phyloP scores from a whole-genome alignment of 2,888 invertebrate genomes.

The Leptinotarsa haldemani region DNA sequence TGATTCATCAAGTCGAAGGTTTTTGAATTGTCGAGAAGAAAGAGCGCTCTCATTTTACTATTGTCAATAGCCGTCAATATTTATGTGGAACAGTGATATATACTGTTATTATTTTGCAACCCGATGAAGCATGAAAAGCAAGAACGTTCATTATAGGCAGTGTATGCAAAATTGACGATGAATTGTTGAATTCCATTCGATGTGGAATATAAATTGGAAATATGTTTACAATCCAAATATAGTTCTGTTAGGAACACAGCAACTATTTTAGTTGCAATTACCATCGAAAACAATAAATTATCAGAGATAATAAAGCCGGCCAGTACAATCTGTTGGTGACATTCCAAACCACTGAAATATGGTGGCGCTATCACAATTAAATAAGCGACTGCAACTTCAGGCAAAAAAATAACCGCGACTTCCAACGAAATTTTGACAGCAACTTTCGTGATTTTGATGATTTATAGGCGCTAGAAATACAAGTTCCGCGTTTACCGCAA shows the following conservation, averaged over 20 bases:
- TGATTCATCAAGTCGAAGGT: too few relatives aligned
- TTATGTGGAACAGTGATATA: too few relatives aligned
- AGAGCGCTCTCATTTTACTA: too few relatives aligned
- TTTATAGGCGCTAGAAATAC: slow-evolving; percentile 1
- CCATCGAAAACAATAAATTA: slow-evolving; percentile 27
- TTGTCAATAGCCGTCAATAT: too few relatives aligned
- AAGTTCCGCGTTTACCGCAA: background rate
- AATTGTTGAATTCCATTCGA: background rate
- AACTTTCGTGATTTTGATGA: slow-evolving; percentile 32
- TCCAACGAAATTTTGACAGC: slow-evolving; percentile 25
- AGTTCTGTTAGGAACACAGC: background rate
- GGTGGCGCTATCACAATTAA: slow-evolving; percentile 30
- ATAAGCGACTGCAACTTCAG: slow-evolving; percentile 7
- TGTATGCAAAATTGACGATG: background rate
- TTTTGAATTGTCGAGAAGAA: too few relatives aligned
- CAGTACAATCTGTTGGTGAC: slow-evolving; percentile 36
- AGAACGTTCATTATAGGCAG: background rate
- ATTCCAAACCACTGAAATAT: slow-evolving; percentile 34
- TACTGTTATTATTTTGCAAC: too few relatives aligned
- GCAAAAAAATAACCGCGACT: slow-evolving; percentile 25
- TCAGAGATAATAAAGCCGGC: slow-evolving; percentile 27
- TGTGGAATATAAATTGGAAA: background rate
- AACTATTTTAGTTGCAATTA: slow-evolving; percentile 12
- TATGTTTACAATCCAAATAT: background rate
- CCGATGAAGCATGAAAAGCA: too few relatives aligned